Evolutionary conservation across 2,888 invertebrate genomes (phyloP).

Genomic region (Himalopsyche japonica): DNA sequence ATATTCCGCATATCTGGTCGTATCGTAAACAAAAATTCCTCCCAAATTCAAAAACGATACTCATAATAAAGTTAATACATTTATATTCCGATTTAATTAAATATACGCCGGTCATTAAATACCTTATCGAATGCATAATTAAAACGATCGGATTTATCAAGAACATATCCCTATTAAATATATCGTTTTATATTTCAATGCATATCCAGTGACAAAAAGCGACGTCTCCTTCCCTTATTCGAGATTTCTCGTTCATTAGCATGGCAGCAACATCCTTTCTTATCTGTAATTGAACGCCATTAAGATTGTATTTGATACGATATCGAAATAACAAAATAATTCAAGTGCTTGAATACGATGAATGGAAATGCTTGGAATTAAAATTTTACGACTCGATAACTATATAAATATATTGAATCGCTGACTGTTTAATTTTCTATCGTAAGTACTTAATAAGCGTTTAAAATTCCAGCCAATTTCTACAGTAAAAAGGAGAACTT

Average conservation of each 20-base stretch:
- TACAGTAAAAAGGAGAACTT: too few species aligned
- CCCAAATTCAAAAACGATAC: too few species aligned
- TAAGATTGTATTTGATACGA: neutral
- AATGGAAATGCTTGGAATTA: neutral
- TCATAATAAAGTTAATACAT: too few species aligned
- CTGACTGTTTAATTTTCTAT: neutral
- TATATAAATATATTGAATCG: neutral
- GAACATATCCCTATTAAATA: neutral
- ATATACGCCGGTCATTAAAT: neutral
- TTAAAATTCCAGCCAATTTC: too few species aligned
- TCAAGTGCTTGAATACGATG: neutral
- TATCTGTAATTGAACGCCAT: neutral
- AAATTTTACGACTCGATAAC: neutral
- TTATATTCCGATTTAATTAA: too few species aligned
- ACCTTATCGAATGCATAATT: neutral
- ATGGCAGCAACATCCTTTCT: neutral
- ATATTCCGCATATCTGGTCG: too few species aligned
- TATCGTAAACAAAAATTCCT: neutral
- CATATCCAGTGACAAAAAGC: neutral
- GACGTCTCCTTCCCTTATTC: neutral
- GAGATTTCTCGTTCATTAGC: neutral
- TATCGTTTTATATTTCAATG: neutral
- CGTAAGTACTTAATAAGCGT: too few species aligned
- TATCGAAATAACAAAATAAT: neutral
- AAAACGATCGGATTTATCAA: neutral